A percentile compares a stretch with the other conserved stretches of the same genome.
phyloP scores from a whole-genome alignment of 1,140 invertebrate species.

The Drosophila seguyi region DNA sequence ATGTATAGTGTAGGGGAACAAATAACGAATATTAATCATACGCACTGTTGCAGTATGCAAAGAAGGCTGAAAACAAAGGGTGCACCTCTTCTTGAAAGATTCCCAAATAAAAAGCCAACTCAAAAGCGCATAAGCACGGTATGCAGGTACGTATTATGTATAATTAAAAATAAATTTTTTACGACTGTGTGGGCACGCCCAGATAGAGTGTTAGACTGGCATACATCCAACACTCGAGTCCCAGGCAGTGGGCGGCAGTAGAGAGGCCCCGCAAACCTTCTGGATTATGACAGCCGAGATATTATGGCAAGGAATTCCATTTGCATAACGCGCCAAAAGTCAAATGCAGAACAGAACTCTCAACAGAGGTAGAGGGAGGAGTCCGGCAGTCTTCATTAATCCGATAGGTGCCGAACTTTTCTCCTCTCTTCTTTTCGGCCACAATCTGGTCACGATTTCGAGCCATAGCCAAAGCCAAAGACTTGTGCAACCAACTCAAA shows the following conservation, averaged over 20 bases:
- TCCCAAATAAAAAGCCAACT: slow-evolving; percentile 13
- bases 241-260: slow-evolving; percentile 16
- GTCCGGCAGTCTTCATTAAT: slow-evolving; percentile 9
- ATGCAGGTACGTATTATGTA: slow-evolving; percentile 3
- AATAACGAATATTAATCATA: slow-evolving; percentile 33
- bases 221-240: slow-evolving; percentile 35
- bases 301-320: slow-evolving; percentile 50
- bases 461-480: slow-evolving; percentile 19
- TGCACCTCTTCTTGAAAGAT: neutral
- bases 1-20: too few relatives aligned
- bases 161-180: slow-evolving; percentile 40
- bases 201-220: slow-evolving; percentile 30
- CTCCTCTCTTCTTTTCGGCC: slow-evolving; percentile 62
- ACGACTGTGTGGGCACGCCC: slow-evolving; percentile 44
- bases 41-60: slow-evolving; percentile 9
- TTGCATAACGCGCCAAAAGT: slow-evolving; percentile 43
- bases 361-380: neutral
- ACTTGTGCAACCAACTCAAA: slow-evolving; percentile 57
- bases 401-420: slow-evolving; percentile 63
- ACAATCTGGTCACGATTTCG: slow-evolving; percentile 66
- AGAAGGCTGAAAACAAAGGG: neutral
- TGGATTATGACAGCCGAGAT: slow-evolving; percentile 48
- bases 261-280: slow-evolving; percentile 47
- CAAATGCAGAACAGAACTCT: neutral
- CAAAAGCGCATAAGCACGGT: neutral